Conservation (phyloP, 2,888 invertebrate genomes). For the Epinotia brunnichana region DNA sequence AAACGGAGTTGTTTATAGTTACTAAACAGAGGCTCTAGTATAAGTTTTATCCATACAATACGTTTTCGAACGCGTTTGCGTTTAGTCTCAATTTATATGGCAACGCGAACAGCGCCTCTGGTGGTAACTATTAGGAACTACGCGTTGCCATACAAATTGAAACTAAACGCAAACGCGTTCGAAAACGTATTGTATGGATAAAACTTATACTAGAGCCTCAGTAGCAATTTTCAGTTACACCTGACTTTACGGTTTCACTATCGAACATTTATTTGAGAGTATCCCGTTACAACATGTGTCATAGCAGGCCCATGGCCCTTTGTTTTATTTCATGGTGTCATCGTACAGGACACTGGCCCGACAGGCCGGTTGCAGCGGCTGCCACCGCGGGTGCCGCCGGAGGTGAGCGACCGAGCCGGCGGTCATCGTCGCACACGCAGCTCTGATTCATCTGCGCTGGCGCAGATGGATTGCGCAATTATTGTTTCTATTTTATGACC, state of each 20-base stretch:
- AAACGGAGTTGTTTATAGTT: too few relatives aligned
- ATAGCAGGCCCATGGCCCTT: neutral
- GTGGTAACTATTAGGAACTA: too few relatives aligned
- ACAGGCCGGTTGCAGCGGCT: conserved; percentile 14
- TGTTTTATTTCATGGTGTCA: neutral
- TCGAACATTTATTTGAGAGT: neutral
- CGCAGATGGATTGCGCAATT: conserved; percentile 39
- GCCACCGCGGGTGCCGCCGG: conserved; percentile 46
- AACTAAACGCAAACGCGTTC: too few relatives aligned
- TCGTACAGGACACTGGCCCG: neutral
- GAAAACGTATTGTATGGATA: too few relatives aligned
- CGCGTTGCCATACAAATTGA: too few relatives aligned
- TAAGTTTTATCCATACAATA: too few relatives aligned
- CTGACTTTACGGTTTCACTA: neutral
- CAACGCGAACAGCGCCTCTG: too few relatives aligned
- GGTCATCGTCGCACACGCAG: conserved; percentile 68
- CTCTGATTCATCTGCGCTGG: conserved; percentile 49
- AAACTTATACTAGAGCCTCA: too few relatives aligned
- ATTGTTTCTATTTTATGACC: conserved; percentile 20
- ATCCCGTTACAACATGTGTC: neutral
- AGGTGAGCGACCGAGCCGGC: conserved; percentile 74
- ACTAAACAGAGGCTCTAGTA: too few relatives aligned
- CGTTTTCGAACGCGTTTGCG: too few relatives aligned
- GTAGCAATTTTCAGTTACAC: neutral
- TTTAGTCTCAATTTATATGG: too few relatives aligned